Evolutionary conservation across 2,113 vertebrate species (phyloP).

Genomic region (Brachyhypopomus occidentalis): DNA sequence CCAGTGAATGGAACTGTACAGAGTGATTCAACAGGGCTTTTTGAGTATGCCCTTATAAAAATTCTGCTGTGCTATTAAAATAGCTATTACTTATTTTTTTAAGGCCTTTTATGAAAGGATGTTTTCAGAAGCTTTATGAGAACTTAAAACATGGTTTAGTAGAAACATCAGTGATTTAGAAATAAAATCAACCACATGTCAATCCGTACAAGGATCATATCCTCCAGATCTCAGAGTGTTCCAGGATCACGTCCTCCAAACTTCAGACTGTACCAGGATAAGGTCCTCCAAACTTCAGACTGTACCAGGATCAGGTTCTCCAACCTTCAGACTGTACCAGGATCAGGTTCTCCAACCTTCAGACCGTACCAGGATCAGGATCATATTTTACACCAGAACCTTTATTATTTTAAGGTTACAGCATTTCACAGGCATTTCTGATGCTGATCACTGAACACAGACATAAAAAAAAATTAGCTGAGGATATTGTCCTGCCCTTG

Average conservation of each 20-base stretch:
- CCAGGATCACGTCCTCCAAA: too few relatives aligned
- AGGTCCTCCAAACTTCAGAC: too few relatives aligned
- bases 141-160: background rate
- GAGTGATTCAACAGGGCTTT: background rate
- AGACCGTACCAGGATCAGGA: too few relatives aligned
- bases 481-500: background rate
- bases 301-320: too few relatives aligned
- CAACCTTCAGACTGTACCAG: background rate
- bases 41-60: background rate
- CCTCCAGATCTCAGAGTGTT: background rate
- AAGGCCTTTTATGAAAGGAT: background rate
- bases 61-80: background rate
- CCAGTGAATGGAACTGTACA: background rate
- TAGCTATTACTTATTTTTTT: background rate
- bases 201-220: too few relatives aligned
- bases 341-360: background rate
- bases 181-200: background rate
- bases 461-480: background rate
- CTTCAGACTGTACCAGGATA: too few relatives aligned
- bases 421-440: background rate
- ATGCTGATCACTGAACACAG: background rate
- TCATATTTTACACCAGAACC: constrained; percentile 15
- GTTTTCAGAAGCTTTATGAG: constrained; percentile 3
- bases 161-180: too few relatives aligned
- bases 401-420: background rate